Conservation (phyloP, 2,113 vertebrate genomes). For the Trogon melanurus region DNA sequence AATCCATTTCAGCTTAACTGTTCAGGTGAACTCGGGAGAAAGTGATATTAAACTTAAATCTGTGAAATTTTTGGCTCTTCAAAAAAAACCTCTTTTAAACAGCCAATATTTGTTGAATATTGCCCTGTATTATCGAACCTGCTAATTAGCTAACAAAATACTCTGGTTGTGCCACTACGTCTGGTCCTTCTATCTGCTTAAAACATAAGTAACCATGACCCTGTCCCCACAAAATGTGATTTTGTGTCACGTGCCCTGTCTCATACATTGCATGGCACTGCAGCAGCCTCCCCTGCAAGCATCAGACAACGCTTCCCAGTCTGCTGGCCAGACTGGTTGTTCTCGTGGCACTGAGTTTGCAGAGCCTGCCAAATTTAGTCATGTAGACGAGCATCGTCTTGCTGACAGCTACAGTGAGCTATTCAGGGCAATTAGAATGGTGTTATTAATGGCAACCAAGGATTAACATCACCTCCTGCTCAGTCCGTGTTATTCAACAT, state of each 20-base stretch:
- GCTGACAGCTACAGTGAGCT: neutral
- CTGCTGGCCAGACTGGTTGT: neutral
- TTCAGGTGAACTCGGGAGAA: neutral
- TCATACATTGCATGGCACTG: neutral
- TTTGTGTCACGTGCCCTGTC: neutral
- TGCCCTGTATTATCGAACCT: neutral
- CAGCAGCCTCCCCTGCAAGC: neutral
- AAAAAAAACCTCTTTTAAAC: neutral
- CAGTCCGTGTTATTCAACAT: neutral
- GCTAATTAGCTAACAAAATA: constrained; percentile 34
- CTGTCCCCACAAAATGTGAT: neutral
- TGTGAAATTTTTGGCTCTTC: neutral
- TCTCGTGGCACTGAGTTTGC: neutral
- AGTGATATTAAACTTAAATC: neutral
- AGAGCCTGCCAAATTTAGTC: neutral
- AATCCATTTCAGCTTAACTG: constrained; percentile 43
- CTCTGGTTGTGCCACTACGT: neutral
- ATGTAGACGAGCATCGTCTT: neutral
- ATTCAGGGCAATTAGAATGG: constrained; percentile 2
- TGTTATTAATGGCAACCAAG: neutral
- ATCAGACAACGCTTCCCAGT: neutral
- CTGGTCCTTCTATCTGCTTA: neutral
- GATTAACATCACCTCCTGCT: constrained; percentile 17
- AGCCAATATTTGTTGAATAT: constrained; percentile 19
- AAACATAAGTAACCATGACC: neutral